Percentiles rank a stretch among this genome's conserved stretches.
phyloP scores from a whole-genome alignment of 2,888 invertebrate genomes.

The Gasteruption jaculator region DNA sequence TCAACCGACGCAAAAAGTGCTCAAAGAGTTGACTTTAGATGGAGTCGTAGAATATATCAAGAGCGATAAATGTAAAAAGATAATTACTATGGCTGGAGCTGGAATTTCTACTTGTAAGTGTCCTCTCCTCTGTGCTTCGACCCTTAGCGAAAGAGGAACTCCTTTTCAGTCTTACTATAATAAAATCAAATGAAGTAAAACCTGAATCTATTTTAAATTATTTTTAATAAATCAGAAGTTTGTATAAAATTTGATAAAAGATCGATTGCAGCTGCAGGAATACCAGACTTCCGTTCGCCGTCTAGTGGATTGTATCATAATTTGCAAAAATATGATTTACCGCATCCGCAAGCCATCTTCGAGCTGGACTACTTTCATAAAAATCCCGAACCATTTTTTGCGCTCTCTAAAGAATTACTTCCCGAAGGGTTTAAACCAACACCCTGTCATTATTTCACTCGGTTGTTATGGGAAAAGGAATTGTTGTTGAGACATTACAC shows the following conservation, averaged over 20 bases:
- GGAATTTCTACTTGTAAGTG: constrained; percentile 92
- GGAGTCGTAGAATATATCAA: constrained; percentile 78
- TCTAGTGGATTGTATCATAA: constrained; percentile 90
- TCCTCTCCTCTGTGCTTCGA: too few relatives aligned
- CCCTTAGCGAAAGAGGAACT: too few relatives aligned
- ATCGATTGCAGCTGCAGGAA: constrained; percentile 75
- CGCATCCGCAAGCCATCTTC: constrained; percentile 89
- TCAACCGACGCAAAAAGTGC: constrained; percentile 51
- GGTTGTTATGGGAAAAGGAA: constrained; percentile 78
- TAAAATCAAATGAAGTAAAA: too few relatives aligned
- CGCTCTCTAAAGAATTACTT: constrained; percentile 83
- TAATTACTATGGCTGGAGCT: constrained; percentile 92
- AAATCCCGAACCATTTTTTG: constrained; percentile 91
- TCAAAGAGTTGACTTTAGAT: constrained; percentile 69
- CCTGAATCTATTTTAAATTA: too few relatives aligned
- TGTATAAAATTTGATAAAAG: not conserved
- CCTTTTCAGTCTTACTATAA: too few relatives aligned
- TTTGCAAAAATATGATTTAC: constrained; percentile 84
- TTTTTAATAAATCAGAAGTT: too few relatives aligned
- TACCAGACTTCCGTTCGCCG: constrained; percentile 94
- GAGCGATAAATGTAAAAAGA: constrained; percentile 68
- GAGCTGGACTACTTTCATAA: constrained; percentile 81
- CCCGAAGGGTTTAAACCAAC: constrained; percentile 88
- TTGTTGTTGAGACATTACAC: constrained; percentile 72
- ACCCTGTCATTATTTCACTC: constrained; percentile 84